Base-by-base conservation (phyloP, 2,113 vertebrate species). In the Kryptolebias marmoratus region DNA sequence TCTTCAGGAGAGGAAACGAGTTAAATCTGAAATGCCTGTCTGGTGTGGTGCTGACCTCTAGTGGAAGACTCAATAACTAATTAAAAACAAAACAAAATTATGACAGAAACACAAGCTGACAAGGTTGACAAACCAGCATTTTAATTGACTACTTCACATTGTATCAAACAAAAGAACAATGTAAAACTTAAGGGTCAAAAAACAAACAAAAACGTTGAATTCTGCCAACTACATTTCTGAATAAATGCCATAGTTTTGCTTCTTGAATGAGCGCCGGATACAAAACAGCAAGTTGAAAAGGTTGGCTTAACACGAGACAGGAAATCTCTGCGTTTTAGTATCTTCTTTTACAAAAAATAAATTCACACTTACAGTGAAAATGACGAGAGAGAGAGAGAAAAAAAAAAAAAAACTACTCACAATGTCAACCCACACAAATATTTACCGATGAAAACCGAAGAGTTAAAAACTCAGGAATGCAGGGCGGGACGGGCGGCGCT, bases 61-160 rank as follows among this genome's bases (percentile, higher is more conserved):
- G 56, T 81, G 75, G 73, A 22, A 9, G 53, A 62, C 0, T 22
- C 22, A n/a, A n/a, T n/a, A n/a, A 22, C 22, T 22, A 22, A 22
- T 22, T 22, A 22, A 22, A 22, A 22, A 22, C 22, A 22, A 22
- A 22, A 22, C 22, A 22, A 22, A 22, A 22, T 22, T 22, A 22
- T 12, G 7, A 48, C 12, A 69, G 2, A 36, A 58, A 74, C 2
- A 59, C 0, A 62, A 4, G n/a, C 1, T 2, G 0, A 67, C 9
- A 11, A n/a, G 1, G 72, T 77, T 82, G 63, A 81, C 73, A 80
- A 87, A 87, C 71, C 53, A 73, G 64, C 56, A 64, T 69, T 75
- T 91, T 86, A 81, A 88, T 90, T 77, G 58, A 84, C 80, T 31
- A 82, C 85, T 60, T 89, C 80, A 91, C 87, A 91, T 50, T 52